phyloP scores from a whole-genome alignment of 2,797 vertebrate species.

The Scarus forsteni region DNA sequence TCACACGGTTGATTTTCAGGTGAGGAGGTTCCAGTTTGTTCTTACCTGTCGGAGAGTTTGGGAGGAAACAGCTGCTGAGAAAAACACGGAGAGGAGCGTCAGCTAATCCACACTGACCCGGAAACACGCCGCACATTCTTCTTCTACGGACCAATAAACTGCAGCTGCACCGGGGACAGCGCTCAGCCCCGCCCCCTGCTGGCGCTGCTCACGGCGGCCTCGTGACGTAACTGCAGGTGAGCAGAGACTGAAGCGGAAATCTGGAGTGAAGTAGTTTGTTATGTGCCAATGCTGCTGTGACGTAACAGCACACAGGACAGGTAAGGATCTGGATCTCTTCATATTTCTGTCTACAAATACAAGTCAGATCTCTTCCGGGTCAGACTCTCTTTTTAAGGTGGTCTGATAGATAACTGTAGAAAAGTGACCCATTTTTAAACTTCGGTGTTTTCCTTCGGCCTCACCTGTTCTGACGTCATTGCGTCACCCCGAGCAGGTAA shows the following conservation, averaged over 20 bases:
- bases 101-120: constrained; percentile 25
- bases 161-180: background rate
- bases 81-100: constrained; percentile 37
- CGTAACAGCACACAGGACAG: too few species aligned
- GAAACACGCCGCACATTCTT: constrained; percentile 23
- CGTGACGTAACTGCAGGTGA: too few species aligned
- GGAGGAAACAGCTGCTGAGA: background rate
- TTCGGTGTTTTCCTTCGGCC: rapidly evolving
- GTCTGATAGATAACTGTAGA: rapidly evolving
- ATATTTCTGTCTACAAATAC: too few species aligned
- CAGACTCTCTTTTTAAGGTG: background rate
- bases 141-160: background rate
- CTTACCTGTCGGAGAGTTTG: constrained; percentile 12
- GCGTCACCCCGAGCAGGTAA: background rate
- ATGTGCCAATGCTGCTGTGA: too few species aligned
- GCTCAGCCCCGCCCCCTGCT: background rate
- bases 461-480: background rate
- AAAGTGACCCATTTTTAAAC: background rate
- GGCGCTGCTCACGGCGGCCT: too few species aligned
- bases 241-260: too few species aligned
- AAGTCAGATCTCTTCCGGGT: constrained; percentile 4
- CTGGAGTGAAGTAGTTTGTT: too few species aligned
- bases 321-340: too few species aligned
- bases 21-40: background rate
- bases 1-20: rapidly evolving